Base-by-base conservation (phyloP, 2,797 vertebrate genomes). In the Halcyon badia region DNA sequence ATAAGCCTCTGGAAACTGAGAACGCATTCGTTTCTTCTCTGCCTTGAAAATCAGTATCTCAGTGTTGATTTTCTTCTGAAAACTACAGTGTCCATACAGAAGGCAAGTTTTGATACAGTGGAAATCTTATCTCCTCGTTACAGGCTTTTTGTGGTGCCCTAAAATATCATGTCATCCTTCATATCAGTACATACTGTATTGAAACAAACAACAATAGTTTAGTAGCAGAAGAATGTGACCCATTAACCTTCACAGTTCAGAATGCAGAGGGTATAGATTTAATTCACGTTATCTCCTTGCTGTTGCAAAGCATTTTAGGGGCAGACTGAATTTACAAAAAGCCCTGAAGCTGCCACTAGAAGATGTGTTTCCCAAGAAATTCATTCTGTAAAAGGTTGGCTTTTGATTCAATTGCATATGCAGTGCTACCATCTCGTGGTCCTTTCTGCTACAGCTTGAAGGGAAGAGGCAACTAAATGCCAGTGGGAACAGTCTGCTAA, bases 371-470 rank as follows among this genome's bases (percentile, higher is more conserved):
- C n/a, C 37, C 9, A 3, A 51, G 8, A 71, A 88, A 54, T n/a
- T 1, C 24, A 41, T 44, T 46, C 22, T 22, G 9, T 7, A 6
- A 41, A 17, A 66, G 12, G 11, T 2, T 17, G 24, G 0, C 1
- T 5, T 73, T 70, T 31, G 3, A 2, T 25, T 54, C 61, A 16
- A 77, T 86, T 81, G 84, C 64, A 95, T 97, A 24, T 79, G 90
- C 79, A 22, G 83, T 57, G 97, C 86, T 98, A 98, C 97, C 98
- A 98, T 96, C 98, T 97, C 91, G 72, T 92, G 98, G 92, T 66
- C 3, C 42, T 49, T 28, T 8, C n/a, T 72, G 49, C 30, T 21
- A 8, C 22, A 15, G 14, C 15, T 24, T n/a, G 33, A 5, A 1
- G 25, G 7, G 16, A 54, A 75, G 41, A 1, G 1, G 11, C 24